Percentiles rank a stretch among this genome's conserved stretches.
Conservation (phyloP, 2,888 invertebrate species). For the Mesochorus sp. region DNA sequence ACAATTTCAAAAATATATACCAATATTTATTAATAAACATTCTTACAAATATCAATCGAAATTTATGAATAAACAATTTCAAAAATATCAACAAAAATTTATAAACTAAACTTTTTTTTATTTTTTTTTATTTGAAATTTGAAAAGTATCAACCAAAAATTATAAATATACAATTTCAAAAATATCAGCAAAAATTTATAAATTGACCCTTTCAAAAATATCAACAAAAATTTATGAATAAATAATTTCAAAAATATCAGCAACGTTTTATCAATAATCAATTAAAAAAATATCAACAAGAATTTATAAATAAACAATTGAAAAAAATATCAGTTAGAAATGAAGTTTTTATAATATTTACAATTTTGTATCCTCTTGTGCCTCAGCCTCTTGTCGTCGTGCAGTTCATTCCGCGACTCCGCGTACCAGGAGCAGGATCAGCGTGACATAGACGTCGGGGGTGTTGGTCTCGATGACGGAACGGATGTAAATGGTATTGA, state of each 20-base stretch:
- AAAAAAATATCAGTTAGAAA: too few species aligned
- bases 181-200: too few species aligned
- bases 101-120: slow-evolving; percentile 33
- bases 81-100: slow-evolving; percentile 8
- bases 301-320: too few species aligned
- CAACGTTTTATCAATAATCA: too few species aligned
- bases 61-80: too few species aligned
- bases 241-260: too few species aligned
- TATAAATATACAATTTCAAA: too few species aligned
- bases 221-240: too few species aligned
- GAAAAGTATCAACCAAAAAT: too few species aligned
- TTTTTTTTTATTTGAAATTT: slow-evolving; percentile 35
- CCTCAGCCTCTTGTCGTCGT: slow-evolving; percentile 90
- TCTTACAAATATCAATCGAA: background rate
- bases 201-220: too few species aligned
- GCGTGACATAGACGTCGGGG: slow-evolving; percentile 82
- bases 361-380: slow-evolving; percentile 65
- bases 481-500: slow-evolving; percentile 84
- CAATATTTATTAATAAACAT: background rate
- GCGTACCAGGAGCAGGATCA: slow-evolving; percentile 88
- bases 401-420: slow-evolving; percentile 93
- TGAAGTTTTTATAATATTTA: too few species aligned
- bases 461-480: slow-evolving; percentile 83
- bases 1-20: background rate
- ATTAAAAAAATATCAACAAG: too few species aligned